These are phyloP conservation scores for Silvanus unidentatus DNA, from an alignment of 2,888 invertebrate genomes.

Conservation along the genomic window DNA sequence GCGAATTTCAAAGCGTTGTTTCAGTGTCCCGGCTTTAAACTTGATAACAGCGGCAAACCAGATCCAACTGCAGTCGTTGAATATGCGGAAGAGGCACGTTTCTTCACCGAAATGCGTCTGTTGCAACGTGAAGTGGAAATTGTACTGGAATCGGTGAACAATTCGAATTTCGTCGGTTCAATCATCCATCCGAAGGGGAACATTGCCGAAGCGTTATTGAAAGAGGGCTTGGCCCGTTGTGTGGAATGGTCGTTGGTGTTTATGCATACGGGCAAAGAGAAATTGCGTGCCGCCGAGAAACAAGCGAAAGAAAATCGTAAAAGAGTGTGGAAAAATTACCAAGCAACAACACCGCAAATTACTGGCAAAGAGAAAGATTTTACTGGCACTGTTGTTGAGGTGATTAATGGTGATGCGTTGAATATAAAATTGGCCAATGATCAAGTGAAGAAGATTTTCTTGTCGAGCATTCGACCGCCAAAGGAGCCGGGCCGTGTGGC, in stretches of 20 bases:
- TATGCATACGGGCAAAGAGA: constrained; percentile 56
- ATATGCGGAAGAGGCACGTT: constrained; percentile 87
- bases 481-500: constrained; percentile 51
- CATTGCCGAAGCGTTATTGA: constrained; percentile 75
- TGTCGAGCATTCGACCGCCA: constrained; percentile 93
- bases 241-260: constrained; percentile 89
- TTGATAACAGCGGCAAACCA: constrained; percentile 64
- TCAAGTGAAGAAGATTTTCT: constrained; percentile 82
- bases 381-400: constrained; percentile 77
- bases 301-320: constrained; percentile 60
- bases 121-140: constrained; percentile 88
- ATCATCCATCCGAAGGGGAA: constrained; percentile 84
- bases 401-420: constrained; percentile 91
- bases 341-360: constrained; percentile 65
- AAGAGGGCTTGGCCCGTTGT: constrained; percentile 71
- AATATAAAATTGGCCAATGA: constrained; percentile 76
- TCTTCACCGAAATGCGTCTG: constrained; percentile 85
- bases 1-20: neutral
- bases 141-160: constrained; percentile 85
- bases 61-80: constrained; percentile 62
- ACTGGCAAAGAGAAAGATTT: constrained; percentile 78
- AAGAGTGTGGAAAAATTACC: constrained; percentile 89
- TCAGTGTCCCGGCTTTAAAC: constrained; percentile 73
- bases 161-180: constrained; percentile 89
- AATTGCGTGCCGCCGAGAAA: constrained; percentile 63